phyloP scores from a whole-genome alignment of 2,113 vertebrate species.

The Alosa alosa region DNA sequence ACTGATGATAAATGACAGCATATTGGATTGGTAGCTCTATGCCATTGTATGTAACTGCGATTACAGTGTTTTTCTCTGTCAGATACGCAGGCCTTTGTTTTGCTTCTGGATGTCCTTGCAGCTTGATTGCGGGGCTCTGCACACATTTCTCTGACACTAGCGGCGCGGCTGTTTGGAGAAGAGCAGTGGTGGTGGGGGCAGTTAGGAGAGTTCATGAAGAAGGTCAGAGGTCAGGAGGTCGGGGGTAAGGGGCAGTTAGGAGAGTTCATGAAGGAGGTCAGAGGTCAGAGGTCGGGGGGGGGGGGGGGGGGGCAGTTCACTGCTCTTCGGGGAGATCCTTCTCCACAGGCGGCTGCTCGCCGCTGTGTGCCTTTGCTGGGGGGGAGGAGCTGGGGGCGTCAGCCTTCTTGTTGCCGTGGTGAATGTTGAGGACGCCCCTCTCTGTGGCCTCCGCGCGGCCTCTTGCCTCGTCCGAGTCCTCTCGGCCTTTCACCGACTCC shows the following conservation, averaged over 20 bases:
- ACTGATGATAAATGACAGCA: slow-evolving; percentile 42
- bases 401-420: slow-evolving; percentile 42
- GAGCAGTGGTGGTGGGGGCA: neutral
- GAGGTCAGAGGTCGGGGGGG: neutral
- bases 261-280: neutral
- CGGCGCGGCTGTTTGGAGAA: neutral
- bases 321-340: slow-evolving; percentile 42
- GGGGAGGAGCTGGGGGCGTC: slow-evolving; percentile 30
- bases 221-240: too few species aligned
- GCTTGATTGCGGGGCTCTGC: neutral
- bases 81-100: neutral
- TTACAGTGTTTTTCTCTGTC: neutral
- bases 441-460: neutral
- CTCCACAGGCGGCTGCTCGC: slow-evolving; percentile 44
- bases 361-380: slow-evolving; percentile 48
- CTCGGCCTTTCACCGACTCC: slow-evolving; percentile 33
- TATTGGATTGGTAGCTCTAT: neutral
- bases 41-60: neutral
- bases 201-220: neutral
- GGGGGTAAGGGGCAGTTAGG: neutral
- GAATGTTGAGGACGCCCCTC: slow-evolving; percentile 39
- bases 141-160: neutral
- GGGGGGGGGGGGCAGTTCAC: slow-evolving; percentile 41
- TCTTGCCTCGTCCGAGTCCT: slow-evolving; percentile 44
- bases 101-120: neutral